Evolutionary conservation across 1,140 invertebrate genomes (phyloP).

Genomic region (Orius insidiosus): DNA sequence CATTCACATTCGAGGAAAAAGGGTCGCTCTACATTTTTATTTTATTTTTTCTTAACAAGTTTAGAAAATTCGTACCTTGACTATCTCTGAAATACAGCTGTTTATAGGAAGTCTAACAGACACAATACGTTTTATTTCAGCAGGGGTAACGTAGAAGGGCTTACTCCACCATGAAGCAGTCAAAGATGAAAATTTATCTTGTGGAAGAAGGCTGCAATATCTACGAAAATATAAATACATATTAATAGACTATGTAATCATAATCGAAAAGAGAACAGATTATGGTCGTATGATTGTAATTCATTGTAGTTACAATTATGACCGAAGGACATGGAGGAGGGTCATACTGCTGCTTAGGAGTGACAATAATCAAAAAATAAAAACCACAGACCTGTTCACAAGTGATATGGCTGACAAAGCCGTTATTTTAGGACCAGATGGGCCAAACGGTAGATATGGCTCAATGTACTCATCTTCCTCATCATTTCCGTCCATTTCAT

Average conservation of each 20-base stretch:
- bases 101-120: constrained; percentile 17
- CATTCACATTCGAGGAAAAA: constrained; percentile 26
- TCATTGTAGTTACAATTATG: too few relatives aligned
- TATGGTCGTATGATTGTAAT: too few relatives aligned
- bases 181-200: constrained; percentile 66
- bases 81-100: constrained; percentile 9
- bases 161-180: constrained; percentile 19
- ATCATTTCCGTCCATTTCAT: not conserved
- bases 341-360: too few relatives aligned
- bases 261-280: too few relatives aligned
- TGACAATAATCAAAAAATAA: too few relatives aligned
- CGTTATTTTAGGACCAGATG: constrained; percentile 31
- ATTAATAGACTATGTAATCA: not conserved
- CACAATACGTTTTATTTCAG: not conserved
- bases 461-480: constrained; percentile 23
- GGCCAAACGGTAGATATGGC: constrained; percentile 30
- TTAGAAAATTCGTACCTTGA: constrained; percentile 17
- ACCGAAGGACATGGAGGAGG: too few relatives aligned
- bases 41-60: too few relatives aligned
- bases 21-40: not conserved
- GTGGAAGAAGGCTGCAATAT: constrained; percentile 57
- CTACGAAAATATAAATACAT: constrained; percentile 23
- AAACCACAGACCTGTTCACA: constrained; percentile 54
- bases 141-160: constrained; percentile 1
- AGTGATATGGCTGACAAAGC: constrained; percentile 47